Evolutionary conservation across 1,140 invertebrate species (phyloP).

Genomic region (Ectropis grisescens): DNA sequence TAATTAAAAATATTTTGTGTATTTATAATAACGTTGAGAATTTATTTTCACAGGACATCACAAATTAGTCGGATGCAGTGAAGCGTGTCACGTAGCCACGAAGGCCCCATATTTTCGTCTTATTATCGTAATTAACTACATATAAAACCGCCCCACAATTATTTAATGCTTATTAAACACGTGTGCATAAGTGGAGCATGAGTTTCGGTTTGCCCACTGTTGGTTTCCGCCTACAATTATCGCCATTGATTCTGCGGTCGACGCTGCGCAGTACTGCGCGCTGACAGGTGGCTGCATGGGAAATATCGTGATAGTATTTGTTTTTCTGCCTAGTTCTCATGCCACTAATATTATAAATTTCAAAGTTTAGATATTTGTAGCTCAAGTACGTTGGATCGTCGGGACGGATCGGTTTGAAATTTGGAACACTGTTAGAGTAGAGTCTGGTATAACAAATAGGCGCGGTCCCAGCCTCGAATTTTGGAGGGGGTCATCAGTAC

Average conservation of each 20-base stretch:
- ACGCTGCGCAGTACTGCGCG: constrained; percentile 8
- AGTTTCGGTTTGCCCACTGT: constrained; percentile 32
- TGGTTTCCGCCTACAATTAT: constrained; percentile 42
- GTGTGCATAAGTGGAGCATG: constrained; percentile 37
- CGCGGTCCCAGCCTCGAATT: too few relatives aligned
- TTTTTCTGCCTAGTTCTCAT: too few relatives aligned
- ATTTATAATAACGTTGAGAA: too few relatives aligned
- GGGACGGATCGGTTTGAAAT: too few relatives aligned
- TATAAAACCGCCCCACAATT: constrained; percentile 58
- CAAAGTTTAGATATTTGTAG: too few relatives aligned
- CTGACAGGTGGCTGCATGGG: constrained; percentile 27
- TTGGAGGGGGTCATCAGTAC: too few relatives aligned
- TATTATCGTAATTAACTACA: constrained; percentile 58
- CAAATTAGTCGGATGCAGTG: constrained; percentile 50
- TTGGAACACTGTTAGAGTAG: too few relatives aligned
- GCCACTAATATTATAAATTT: too few relatives aligned
- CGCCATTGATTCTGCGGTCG: constrained; percentile 59
- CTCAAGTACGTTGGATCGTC: too few relatives aligned
- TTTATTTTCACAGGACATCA: constrained; percentile 41
- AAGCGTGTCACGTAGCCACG: constrained; percentile 36
- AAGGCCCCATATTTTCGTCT: constrained; percentile 31
- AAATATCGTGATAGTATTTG: constrained; percentile 8
- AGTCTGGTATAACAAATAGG: too few relatives aligned
- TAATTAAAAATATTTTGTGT: too few relatives aligned
- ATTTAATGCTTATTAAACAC: constrained; percentile 63